Evolutionary conservation across 2,797 vertebrate genomes (phyloP), one percentile per base, ranked within the genome.

Genomic region (Rhinatrema bivittatum): DNA sequence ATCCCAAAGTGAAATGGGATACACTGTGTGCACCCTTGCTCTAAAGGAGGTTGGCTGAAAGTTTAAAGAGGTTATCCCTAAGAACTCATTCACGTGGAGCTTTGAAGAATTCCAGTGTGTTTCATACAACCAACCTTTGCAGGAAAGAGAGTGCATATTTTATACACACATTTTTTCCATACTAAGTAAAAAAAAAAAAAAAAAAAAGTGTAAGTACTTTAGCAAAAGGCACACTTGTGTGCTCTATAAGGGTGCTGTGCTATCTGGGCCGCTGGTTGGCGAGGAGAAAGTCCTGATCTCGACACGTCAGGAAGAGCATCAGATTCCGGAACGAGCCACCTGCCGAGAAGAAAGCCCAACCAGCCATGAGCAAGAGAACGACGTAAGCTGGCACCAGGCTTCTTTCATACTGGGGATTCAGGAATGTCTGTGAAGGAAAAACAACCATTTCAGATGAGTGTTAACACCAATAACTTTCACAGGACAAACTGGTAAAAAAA

Each of bases 211-310:
- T n/a, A n/a, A n/a, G n/a, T 29, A 12, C 50, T 52, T 55, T 32
- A 50, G 45, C 47, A 49, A 40, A 48, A 47, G 52, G 41, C 35
- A 56, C 44, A 25, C 16, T 16, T 44, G 32, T 47, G 46, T 49
- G 53, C 54, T 36, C 35, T 57, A 34, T 45, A 38, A 42, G 51
- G 22, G 39, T 3, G 13, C 10, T 36, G 42, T 41, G 70, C 79
- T 86, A 87, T 84, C 85, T 88, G 41, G 82, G 65, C 48, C 81
- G 74, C 56, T 89, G 84, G 56, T 69, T 82, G 50, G 81, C 77
- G 20, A 89, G 75, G 46, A 88, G 71, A 55, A 90, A 87, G 77
- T 88, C 85, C 57, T 82, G 82, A 62, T 88, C 85, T 56, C 78
- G 84, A 70, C 84, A 87, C 46, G 85, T 85, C 25, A 89, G 74